Conservation (phyloP, 2,797 vertebrate species). For the Oreochromis grahami region DNA sequence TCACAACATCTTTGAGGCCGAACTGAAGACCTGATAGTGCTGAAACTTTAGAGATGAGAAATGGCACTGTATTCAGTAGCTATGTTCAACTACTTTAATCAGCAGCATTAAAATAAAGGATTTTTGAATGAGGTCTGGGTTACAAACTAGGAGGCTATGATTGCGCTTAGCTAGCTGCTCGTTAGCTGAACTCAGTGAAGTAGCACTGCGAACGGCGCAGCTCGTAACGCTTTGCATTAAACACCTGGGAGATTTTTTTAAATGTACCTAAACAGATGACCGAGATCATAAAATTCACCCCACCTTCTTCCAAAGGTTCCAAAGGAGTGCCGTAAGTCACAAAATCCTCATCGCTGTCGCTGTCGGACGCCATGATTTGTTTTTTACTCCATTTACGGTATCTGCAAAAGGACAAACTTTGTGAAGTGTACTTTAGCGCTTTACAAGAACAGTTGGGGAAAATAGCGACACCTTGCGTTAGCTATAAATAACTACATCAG, state of each 20-base stretch:
- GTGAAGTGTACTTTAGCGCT: neutral
- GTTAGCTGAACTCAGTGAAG: neutral
- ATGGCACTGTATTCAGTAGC: neutral
- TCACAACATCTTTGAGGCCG: neutral
- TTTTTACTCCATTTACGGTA: slow-evolving; percentile 39
- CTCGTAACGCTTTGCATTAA: neutral
- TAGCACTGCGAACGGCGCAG: neutral
- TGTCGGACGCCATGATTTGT: slow-evolving; percentile 78
- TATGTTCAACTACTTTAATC: neutral
- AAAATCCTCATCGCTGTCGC: slow-evolving; percentile 80
- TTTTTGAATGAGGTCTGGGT: neutral
- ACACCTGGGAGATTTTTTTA: fast-evolving
- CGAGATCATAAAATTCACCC: fast-evolving
- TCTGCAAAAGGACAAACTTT: neutral
- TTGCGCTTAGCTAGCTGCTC: neutral
- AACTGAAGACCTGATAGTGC: neutral
- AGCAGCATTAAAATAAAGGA: neutral
- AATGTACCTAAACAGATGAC: fast-evolving
- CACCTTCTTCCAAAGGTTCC: slow-evolving; percentile 88
- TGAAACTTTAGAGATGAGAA: neutral
- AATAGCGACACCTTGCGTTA: neutral
- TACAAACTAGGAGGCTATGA: neutral
- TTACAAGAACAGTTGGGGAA: too few species aligned
- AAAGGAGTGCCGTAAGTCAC: slow-evolving; percentile 82
- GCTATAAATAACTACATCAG: neutral